Evolutionary conservation across 2,113 vertebrate species (phyloP).

Genomic region (Donacobius atricapilla): DNA sequence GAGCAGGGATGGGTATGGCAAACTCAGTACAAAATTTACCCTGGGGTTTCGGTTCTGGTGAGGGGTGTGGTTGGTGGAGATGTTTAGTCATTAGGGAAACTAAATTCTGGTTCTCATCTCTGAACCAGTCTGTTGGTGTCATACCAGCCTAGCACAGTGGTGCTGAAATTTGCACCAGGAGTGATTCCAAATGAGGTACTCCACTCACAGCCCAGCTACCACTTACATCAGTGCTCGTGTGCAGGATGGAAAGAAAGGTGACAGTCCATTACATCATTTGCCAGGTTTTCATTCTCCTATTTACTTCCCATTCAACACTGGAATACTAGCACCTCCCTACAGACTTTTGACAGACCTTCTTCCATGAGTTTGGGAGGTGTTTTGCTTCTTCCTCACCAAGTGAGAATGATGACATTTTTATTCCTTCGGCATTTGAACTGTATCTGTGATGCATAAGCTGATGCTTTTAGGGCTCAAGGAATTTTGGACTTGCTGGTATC

Average conservation of each 20-base stretch:
- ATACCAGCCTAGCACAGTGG: not conserved
- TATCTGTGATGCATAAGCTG: not conserved
- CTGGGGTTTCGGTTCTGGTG: not conserved
- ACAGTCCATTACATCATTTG: not conserved
- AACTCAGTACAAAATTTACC: not conserved
- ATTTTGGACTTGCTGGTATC: not conserved
- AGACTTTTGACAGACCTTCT: not conserved
- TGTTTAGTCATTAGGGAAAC: not conserved
- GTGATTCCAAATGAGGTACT: not conserved
- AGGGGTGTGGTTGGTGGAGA: not conserved
- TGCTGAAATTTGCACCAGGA: not conserved
- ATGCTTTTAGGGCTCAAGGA: not conserved
- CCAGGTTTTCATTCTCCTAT: not conserved
- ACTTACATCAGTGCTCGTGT: not conserved
- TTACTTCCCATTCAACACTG: not conserved
- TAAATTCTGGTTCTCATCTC: not conserved
- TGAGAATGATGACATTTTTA: not conserved
- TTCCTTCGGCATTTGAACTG: not conserved
- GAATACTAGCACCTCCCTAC: not conserved
- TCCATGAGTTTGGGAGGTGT: not conserved
- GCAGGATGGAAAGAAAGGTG: not conserved
- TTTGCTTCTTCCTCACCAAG: not conserved
- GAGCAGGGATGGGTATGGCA: not conserved
- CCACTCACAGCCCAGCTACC: not conserved
- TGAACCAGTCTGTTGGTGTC: not conserved